These are phyloP conservation scores for Lampris megalopsis DNA, from an alignment of 2,113 vertebrate species.

Conservation along the genomic window DNA sequence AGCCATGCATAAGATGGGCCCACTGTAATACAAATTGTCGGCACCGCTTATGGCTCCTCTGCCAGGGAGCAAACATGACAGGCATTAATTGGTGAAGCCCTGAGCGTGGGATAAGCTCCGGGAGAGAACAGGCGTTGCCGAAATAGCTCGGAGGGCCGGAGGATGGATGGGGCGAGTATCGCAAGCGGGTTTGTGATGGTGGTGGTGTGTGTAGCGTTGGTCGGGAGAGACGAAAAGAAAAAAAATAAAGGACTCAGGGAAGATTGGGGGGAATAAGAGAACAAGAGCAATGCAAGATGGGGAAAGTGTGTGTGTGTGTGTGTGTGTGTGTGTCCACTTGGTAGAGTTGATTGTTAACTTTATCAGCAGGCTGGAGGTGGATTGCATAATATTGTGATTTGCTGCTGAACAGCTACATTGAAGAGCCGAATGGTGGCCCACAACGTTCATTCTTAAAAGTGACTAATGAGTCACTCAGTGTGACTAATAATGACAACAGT, in stretches of 20 bases:
- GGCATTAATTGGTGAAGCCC: conserved; percentile 72
- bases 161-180: neutral
- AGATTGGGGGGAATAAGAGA: neutral
- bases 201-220: neutral
- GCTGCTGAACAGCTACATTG: no score
- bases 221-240: neutral
- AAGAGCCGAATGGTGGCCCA: no score
- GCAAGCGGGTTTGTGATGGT: neutral
- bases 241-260: neutral
- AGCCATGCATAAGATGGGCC: conserved; percentile 79
- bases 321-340: neutral
- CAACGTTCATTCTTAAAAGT: no score
- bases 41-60: conserved; percentile 68
- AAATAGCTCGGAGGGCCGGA: neutral
- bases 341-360: no score
- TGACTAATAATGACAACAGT: no score
- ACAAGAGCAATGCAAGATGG: conserved; percentile 5
- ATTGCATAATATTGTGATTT: no score
- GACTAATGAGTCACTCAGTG: no score
- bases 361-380: no score
- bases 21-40: conserved; percentile 84
- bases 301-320: neutral
- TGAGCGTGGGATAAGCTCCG: conserved; percentile 40
- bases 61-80: conserved; percentile 77
- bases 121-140: neutral